A percentile compares a stretch with the other conserved stretches of the same genome.
These are phyloP conservation scores for Tribolium freemani DNA, from an alignment of 2,888 invertebrate genomes.

Conservation along the genomic window DNA sequence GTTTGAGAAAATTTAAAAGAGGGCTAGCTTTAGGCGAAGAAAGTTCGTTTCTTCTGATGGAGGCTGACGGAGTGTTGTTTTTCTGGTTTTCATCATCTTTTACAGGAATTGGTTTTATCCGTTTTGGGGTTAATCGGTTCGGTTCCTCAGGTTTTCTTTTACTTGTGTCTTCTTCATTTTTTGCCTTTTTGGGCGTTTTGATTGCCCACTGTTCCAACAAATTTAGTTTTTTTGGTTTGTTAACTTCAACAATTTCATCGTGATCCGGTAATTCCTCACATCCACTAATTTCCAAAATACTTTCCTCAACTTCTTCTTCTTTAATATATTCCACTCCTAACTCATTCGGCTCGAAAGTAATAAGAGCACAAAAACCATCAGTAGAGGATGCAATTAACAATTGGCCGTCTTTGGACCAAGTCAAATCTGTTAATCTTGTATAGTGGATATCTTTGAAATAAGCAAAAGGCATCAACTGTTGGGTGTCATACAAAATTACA, in stretches of 20 bases:
- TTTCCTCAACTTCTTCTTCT: conserved; percentile 64
- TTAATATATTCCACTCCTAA: conserved; percentile 75
- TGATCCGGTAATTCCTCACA: conserved; percentile 54
- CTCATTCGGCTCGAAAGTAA: conserved; percentile 82
- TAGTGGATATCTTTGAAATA: conserved; percentile 89
- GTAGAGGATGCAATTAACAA: conserved; percentile 86
- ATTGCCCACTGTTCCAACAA: conserved; percentile 63
- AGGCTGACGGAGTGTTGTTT: conserved; percentile 2
- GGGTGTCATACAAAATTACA: conserved; percentile 90
- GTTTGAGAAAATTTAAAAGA: conserved; percentile 43
- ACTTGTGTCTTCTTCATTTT: background rate
- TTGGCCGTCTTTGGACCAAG: conserved; percentile 88
- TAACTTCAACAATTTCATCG: conserved; percentile 52
- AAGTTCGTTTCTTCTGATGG: background rate
- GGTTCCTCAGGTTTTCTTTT: conserved; percentile 14
- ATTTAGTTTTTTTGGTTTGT: conserved; percentile 58
- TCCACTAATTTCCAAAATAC: conserved; percentile 55
- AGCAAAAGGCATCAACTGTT: conserved; percentile 85
- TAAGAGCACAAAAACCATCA: conserved; percentile 90
- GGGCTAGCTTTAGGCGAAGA: conserved; percentile 12
- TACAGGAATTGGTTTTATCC: conserved; percentile 42
- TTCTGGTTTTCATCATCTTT: conserved; percentile 5
- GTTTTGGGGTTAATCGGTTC: background rate
- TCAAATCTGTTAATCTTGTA: conserved; percentile 88
- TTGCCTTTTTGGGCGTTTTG: conserved; percentile 52